phyloP scores from a whole-genome alignment of 2,113 vertebrate species.

The Amia ocellicauda region DNA sequence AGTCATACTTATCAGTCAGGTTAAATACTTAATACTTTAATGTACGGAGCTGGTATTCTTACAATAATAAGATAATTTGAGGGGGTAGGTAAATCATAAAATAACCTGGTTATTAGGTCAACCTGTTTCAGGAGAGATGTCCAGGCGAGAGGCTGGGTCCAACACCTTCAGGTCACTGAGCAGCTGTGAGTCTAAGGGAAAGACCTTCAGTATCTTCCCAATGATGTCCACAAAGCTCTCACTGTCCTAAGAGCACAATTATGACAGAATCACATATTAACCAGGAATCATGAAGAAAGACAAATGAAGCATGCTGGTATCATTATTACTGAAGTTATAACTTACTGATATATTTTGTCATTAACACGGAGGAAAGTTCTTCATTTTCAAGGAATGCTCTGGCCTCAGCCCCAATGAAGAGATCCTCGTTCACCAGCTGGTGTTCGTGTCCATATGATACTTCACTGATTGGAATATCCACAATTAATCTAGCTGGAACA shows the following conservation, averaged over 20 bases:
- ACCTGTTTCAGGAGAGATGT: constrained; percentile 19
- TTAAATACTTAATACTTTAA: not conserved
- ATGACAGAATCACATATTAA: not conserved
- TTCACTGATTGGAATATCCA: constrained; percentile 4
- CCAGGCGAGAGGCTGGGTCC: constrained; percentile 7
- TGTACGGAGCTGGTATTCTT: constrained; percentile 7
- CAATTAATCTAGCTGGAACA: not conserved
- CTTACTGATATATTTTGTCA: constrained; percentile 13
- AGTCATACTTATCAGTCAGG: constrained; percentile 5
- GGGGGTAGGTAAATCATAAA: constrained; percentile 4
- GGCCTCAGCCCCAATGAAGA: constrained; percentile 15
- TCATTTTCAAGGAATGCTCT: constrained; percentile 14
- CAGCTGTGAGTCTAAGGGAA: constrained; percentile 19
- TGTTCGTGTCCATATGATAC: too few relatives aligned
- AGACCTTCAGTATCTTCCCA: constrained; percentile 15
- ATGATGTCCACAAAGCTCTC: constrained; percentile 15
- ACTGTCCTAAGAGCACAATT: constrained; percentile 20
- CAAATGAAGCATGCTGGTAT: constrained; percentile 1
- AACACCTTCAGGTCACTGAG: constrained; percentile 18
- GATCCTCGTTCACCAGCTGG: constrained; percentile 15
- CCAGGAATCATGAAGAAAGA: constrained; percentile 1
- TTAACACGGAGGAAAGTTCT: not conserved
- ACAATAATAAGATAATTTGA: constrained; percentile 1
- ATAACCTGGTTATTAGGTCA: not conserved
- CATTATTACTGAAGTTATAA: constrained; percentile 6